phyloP scores from a whole-genome alignment of 2,797 vertebrate genomes.

The Melanotaenia maccullochi region DNA sequence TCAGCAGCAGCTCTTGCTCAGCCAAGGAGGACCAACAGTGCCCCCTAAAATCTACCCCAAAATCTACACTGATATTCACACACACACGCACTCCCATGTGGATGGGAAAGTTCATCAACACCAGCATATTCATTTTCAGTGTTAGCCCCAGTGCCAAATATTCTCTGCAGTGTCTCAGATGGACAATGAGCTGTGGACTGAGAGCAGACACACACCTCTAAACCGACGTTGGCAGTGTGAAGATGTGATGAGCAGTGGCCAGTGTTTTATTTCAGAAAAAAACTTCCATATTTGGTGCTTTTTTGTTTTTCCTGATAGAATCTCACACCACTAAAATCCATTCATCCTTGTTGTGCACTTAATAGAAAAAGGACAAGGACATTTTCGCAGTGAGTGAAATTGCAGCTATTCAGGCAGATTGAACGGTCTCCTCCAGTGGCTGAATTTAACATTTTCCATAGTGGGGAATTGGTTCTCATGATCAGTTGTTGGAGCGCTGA shows the following conservation, averaged over 20 bases:
- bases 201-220: conserved; percentile 20
- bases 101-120: conserved; percentile 95
- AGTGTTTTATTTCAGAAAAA: conserved; percentile 50
- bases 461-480: conserved; percentile 29
- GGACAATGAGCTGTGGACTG: conserved; percentile 43
- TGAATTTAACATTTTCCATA: conserved; percentile 43
- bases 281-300: conserved; percentile 66
- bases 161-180: conserved; percentile 26
- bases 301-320: conserved; percentile 33
- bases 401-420: conserved; percentile 46
- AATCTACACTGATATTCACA: conserved; percentile 96
- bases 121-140: conserved; percentile 95
- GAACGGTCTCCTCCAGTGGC: conserved; percentile 28
- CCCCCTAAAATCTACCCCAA: conserved; percentile 94
- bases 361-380: conserved; percentile 55
- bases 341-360: conserved; percentile 70
- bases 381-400: conserved; percentile 43
- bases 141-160: conserved; percentile 80
- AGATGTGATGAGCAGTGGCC: conserved; percentile 52
- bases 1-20: conserved; percentile 88
- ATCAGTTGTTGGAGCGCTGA: conserved; percentile 40
- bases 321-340: conserved; percentile 73
- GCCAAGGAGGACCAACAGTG: conserved; percentile 75
- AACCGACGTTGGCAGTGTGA: conserved; percentile 28
- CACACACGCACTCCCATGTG: conserved; percentile 90